A percentile compares a stretch with the other conserved stretches of the same genome.
These are phyloP conservation scores for Miichthys miiuy DNA, from an alignment of 2,797 vertebrate genomes.

Conservation along the genomic window DNA sequence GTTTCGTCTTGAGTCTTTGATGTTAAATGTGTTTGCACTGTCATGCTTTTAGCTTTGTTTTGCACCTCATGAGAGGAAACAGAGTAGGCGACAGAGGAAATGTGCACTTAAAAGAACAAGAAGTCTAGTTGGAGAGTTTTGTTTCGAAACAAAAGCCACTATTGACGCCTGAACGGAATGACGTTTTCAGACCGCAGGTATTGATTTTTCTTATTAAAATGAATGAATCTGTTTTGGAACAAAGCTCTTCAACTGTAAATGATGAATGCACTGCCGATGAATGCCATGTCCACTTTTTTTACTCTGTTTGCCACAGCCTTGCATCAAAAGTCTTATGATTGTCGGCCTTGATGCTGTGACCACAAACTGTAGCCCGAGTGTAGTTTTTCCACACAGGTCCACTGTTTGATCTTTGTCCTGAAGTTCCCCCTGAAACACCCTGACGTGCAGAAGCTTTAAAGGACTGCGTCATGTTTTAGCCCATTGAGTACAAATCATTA, in stretches of 20 bases:
- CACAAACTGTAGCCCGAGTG: conserved; percentile 25
- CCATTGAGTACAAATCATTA: background rate
- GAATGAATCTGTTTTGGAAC: conserved; percentile 30
- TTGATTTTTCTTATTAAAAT: background rate
- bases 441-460: background rate
- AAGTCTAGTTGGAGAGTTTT: conserved; percentile 51
- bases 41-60: conserved; percentile 81
- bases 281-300: conserved; percentile 51
- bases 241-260: conserved; percentile 41
- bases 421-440: background rate
- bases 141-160: conserved; percentile 23
- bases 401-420: background rate
- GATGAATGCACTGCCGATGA: conserved; percentile 68
- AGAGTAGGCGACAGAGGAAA: conserved; percentile 46
- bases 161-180: background rate
- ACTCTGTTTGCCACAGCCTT: conserved; percentile 55
- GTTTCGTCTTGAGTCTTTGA: conserved; percentile 61
- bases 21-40: conserved; percentile 79
- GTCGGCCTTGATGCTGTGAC: conserved; percentile 63
- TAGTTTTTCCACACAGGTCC: conserved; percentile 34
- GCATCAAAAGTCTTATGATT: conserved; percentile 50
- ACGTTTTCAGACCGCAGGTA: background rate
- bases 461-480: conserved; percentile 5
- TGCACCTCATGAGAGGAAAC: conserved; percentile 75
- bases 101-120: conserved; percentile 52